Evolutionary conservation across 2,888 invertebrate genomes (phyloP).

Genomic region (Dasypogon diadema): DNA sequence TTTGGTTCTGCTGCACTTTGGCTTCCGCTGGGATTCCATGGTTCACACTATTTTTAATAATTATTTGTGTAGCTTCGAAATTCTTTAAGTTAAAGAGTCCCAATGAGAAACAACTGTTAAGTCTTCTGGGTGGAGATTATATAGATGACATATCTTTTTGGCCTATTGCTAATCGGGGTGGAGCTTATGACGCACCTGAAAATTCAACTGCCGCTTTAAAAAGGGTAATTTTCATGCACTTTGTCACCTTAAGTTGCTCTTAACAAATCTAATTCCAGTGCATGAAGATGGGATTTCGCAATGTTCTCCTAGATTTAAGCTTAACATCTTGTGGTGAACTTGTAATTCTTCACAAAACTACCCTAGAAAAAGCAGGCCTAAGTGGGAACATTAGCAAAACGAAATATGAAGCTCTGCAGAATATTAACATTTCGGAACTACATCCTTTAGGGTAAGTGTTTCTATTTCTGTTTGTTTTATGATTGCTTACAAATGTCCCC

Average conservation of each 20-base stretch:
- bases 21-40: conserved; percentile 66
- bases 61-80: conserved; percentile 66
- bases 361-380: conserved; percentile 64
- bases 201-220: conserved; percentile 67
- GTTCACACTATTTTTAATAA: conserved; percentile 64
- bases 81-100: conserved; percentile 66
- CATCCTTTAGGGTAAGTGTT: conserved; percentile 66
- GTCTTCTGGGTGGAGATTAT: conserved; percentile 62
- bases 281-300: conserved; percentile 65
- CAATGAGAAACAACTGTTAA: conserved; percentile 64
- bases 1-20: conserved; percentile 67
- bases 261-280: conserved; percentile 62
- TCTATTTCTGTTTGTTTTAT: neutral
- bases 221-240: too few species aligned
- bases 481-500: too few species aligned
- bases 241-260: too few species aligned
- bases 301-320: conserved; percentile 66
- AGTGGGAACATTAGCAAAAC: conserved; percentile 61
- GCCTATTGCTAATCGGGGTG: conserved; percentile 67
- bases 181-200: conserved; percentile 68
- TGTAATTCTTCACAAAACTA: conserved; percentile 64
- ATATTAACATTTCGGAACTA: conserved; percentile 66
- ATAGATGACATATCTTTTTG: conserved; percentile 66
- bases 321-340: conserved; percentile 67
- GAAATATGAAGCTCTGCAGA: conserved; percentile 63